These are phyloP conservation scores for Sinocyclocheilus anophthalmus DNA, from an alignment of 2,113 vertebrate species.

Conservation along the genomic window DNA sequence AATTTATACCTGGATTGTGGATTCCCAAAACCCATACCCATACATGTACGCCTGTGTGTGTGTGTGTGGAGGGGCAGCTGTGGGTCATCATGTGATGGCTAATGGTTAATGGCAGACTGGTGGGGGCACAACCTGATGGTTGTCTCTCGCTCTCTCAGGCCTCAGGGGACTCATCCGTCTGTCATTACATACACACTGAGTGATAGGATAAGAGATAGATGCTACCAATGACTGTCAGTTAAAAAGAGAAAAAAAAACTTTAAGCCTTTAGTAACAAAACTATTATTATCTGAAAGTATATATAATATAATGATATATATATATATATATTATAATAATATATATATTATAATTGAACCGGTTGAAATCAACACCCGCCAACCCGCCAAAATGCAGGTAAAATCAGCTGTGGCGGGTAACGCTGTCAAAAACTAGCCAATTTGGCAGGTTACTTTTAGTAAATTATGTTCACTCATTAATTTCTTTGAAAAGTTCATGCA, in stretches of 20 bases:
- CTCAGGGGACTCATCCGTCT: slow-evolving; percentile 23
- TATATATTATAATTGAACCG: too few species aligned
- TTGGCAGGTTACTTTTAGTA: too few species aligned
- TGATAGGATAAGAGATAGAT: slow-evolving; percentile 5
- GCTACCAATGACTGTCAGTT: slow-evolving; percentile 17
- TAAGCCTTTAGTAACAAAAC: background rate
- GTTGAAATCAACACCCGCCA: too few species aligned
- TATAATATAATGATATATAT: background rate
- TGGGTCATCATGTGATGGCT: slow-evolving; percentile 12
- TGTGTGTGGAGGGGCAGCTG: background rate
- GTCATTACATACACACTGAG: slow-evolving; percentile 31
- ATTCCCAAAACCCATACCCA: background rate
- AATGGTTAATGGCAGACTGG: slow-evolving; percentile 15
- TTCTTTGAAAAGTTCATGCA: too few species aligned
- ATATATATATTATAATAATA: too few species aligned
- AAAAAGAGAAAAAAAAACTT: background rate
- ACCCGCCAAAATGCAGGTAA: too few species aligned
- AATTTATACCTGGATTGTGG: slow-evolving; percentile 38
- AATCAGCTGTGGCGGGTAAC: too few species aligned
- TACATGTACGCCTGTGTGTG: background rate
- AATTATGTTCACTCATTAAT: too few species aligned
- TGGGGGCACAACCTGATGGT: background rate
- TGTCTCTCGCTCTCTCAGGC: slow-evolving; percentile 13
- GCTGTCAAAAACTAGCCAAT: too few species aligned
- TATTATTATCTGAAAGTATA: too few species aligned